phyloP scores from a whole-genome alignment of 2,888 invertebrate genomes.

The Cataglyphis albicans region DNA sequence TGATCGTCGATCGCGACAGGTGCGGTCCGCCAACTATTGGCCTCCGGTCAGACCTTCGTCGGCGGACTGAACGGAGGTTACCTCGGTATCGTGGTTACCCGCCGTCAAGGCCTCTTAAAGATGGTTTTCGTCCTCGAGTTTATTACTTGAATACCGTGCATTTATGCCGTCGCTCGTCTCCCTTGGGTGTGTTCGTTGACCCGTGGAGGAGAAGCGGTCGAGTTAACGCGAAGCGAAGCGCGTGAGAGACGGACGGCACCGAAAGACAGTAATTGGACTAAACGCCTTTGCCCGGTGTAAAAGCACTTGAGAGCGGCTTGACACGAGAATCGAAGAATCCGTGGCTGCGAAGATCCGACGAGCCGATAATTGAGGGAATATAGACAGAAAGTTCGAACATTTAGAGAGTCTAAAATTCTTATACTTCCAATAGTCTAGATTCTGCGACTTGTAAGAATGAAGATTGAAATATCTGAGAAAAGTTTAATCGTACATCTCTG shows the following conservation, averaged over 20 bases:
- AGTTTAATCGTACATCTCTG: background rate
- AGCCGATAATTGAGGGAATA: slow-evolving; percentile 30
- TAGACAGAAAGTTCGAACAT: background rate
- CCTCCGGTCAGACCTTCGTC: slow-evolving; percentile 50
- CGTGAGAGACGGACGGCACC: slow-evolving; percentile 56
- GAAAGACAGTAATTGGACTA: slow-evolving; percentile 58
- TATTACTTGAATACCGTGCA: slow-evolving; percentile 59
- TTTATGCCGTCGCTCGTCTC: slow-evolving; percentile 59
- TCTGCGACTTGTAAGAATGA: background rate
- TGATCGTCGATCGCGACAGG: slow-evolving; percentile 52
- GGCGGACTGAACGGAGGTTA: slow-evolving; percentile 53
- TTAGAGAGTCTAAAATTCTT: background rate
- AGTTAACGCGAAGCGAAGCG: slow-evolving; percentile 56
- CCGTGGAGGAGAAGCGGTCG: slow-evolving; percentile 52
- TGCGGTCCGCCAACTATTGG: slow-evolving; percentile 44
- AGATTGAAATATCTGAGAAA: slow-evolving; percentile 18
- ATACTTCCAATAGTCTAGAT: background rate
- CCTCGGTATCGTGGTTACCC: slow-evolving; percentile 61
- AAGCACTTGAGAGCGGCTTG: slow-evolving; percentile 34
- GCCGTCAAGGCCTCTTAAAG: slow-evolving; percentile 63
- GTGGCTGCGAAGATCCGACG: slow-evolving; percentile 32
- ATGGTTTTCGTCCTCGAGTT: slow-evolving; percentile 59
- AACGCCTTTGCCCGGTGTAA: slow-evolving; percentile 57
- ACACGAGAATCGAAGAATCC: slow-evolving; percentile 25
- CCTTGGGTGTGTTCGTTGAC: slow-evolving; percentile 58